These are phyloP conservation scores for Gasterosteus aculeatus DNA, from an alignment of 2,113 vertebrate genomes.

Conservation along the genomic window DNA sequence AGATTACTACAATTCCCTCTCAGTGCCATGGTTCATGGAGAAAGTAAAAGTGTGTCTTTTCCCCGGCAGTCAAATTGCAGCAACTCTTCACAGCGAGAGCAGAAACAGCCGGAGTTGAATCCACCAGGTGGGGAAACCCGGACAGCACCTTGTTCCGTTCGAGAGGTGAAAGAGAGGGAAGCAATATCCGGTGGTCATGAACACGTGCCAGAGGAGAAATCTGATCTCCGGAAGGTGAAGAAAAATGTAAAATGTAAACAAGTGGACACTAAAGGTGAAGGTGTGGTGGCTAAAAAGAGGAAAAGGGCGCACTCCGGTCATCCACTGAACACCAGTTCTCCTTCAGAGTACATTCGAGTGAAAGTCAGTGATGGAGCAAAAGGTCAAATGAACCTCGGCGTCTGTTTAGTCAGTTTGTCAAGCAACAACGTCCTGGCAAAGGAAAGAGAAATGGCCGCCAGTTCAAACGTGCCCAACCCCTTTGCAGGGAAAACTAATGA, in stretches of 20 bases:
- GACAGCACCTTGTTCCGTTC: neutral
- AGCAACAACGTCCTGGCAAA: conserved; percentile 53
- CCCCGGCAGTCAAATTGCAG: neutral
- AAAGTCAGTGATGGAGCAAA: conserved; percentile 4
- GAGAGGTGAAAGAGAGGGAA: neutral
- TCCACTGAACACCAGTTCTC: neutral
- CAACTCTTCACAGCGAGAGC: neutral
- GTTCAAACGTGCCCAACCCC: neutral
- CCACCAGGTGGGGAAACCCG: neutral
- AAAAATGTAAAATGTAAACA: conserved; percentile 2
- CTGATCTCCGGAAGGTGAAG: neutral
- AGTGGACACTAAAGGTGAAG: neutral
- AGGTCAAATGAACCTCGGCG: neutral
- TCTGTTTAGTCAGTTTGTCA: conserved; percentile 57
- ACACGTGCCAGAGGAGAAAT: neutral
- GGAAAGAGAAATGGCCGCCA: conserved; percentile 4
- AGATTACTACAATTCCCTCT: conserved; percentile 43
- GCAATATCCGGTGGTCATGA: neutral
- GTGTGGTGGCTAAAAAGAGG: neutral
- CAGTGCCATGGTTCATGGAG: conserved; percentile 2
- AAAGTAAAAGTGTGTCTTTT: neutral
- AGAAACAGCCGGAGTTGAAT: neutral
- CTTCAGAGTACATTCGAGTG: neutral
- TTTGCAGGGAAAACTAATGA: neutral
- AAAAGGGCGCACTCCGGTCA: neutral